These are phyloP conservation scores for Ciona savignyi DNA, from an alignment of 23 tunicate species.

Conservation along the genomic window DNA sequence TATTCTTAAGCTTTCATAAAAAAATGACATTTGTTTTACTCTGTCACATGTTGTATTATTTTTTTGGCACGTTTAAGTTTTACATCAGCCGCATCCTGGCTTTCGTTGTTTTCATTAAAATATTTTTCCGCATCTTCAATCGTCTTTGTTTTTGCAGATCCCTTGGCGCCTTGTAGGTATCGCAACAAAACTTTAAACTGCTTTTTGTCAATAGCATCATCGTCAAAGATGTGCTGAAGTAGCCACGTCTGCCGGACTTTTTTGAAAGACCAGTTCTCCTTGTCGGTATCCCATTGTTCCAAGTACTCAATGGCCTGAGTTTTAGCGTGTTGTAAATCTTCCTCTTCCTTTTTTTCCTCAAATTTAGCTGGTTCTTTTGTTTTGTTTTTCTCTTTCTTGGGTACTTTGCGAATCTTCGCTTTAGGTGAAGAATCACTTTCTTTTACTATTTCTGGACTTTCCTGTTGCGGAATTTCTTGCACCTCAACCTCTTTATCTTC, in stretches of 20 bases:
- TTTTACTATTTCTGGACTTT: too few species aligned
- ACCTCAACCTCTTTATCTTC: too few species aligned
- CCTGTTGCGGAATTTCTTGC: too few species aligned
- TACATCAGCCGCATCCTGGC: constrained; percentile 2
- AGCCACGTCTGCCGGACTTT: constrained; percentile 60
- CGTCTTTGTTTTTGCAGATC: constrained; percentile 31
- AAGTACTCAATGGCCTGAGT: constrained; percentile 28
- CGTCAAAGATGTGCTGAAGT: constrained; percentile 43
- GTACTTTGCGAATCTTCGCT: too few species aligned
- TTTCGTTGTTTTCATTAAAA: constrained; percentile 21
- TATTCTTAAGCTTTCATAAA: too few species aligned
- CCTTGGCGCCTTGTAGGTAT: constrained; percentile 49
- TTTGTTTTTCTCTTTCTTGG: neutral
- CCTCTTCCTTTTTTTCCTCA: constrained; percentile 1
- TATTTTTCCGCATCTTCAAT: constrained; percentile 40
- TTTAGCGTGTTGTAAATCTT: neutral
- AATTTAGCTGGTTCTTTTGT: neutral
- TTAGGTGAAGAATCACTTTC: too few species aligned
- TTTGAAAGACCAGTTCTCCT: constrained; percentile 45
- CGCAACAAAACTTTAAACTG: constrained; percentile 33
- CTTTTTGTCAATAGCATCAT: constrained; percentile 21
- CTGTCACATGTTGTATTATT: constrained; percentile 26
- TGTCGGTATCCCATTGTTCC: constrained; percentile 58
- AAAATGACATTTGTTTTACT: too few species aligned
- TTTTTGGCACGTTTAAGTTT: constrained; percentile 8